These are phyloP conservation scores for Zoanthus sociatus DNA, from an alignment of 92 coral and sea anemone genomes.

Conservation along the genomic window DNA sequence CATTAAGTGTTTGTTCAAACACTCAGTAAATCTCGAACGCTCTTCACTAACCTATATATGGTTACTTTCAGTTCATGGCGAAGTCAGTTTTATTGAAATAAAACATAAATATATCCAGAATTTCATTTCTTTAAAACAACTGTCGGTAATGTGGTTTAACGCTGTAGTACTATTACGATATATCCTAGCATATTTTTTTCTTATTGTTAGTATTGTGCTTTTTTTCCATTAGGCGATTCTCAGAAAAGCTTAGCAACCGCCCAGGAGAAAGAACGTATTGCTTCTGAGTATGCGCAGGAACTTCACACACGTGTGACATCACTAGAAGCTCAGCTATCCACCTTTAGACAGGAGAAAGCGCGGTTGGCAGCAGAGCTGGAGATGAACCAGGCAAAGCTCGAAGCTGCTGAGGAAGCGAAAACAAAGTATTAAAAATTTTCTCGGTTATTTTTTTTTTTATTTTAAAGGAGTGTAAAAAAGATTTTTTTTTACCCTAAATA, in stretches of 20 bases:
- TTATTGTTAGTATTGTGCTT: background rate
- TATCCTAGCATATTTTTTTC: background rate
- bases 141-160: no score
- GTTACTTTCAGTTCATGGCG: no score
- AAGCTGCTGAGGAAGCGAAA: conserved; percentile 80
- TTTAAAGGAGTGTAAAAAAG: no score
- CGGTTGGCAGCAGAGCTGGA: conserved; percentile 94
- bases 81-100: no score
- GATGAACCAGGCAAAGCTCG: conserved; percentile 81
- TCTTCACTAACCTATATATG: no score
- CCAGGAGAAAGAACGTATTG: conserved; percentile 93
- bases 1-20: no score
- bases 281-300: conserved; percentile 83
- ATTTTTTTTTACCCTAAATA: no score
- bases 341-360: conserved; percentile 92
- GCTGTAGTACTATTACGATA: no score
- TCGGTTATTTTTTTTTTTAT: background rate
- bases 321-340: conserved; percentile 90
- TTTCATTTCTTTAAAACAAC: no score
- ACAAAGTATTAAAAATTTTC: conserved; percentile 66
- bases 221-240: conserved; percentile 72
- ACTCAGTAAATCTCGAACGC: no score
- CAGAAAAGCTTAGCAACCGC: conserved; percentile 83
- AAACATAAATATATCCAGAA: no score
- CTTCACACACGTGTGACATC: conserved; percentile 78